Evolutionary conservation across 2,113 vertebrate genomes (phyloP).

Genomic region (Rhynchomys soricoides): DNA sequence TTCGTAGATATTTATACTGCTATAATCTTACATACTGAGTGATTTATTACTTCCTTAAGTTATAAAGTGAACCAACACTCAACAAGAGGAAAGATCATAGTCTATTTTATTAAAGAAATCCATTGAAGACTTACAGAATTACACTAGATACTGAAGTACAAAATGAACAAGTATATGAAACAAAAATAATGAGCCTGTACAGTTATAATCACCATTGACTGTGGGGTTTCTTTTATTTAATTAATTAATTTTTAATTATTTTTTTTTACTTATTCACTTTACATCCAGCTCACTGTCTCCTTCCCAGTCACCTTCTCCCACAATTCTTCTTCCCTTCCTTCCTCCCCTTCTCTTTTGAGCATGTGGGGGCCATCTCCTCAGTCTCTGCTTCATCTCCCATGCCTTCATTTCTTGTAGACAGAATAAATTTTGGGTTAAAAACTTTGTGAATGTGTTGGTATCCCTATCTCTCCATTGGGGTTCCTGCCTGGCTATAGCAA

Average conservation of each 20-base stretch:
- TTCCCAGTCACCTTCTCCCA: too few species aligned
- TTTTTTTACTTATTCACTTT: too few species aligned
- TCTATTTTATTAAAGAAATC: neutral
- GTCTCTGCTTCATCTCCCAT: too few species aligned
- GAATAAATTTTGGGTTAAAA: too few species aligned
- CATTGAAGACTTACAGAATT: neutral
- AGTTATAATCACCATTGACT: neutral
- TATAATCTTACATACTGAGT: neutral
- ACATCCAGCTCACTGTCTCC: too few species aligned
- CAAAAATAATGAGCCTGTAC: neutral
- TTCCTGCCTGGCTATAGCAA: neutral
- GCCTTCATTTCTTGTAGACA: too few species aligned
- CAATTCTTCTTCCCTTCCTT: too few species aligned
- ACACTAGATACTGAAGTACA: neutral
- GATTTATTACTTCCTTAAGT: neutral
- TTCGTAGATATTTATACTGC: neutral
- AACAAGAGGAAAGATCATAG: neutral
- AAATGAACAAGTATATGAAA: neutral
- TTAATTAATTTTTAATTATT: too few species aligned
- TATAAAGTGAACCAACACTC: neutral
- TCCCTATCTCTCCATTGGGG: too few species aligned
- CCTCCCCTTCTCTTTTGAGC: too few species aligned
- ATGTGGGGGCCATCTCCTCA: too few species aligned
- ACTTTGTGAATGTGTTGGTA: too few species aligned
- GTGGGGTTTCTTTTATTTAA: neutral